Percentiles rank a stretch among this genome's conserved stretches.
Conservation (phyloP, 2,888 invertebrate species). For the Operophtera brumata region DNA sequence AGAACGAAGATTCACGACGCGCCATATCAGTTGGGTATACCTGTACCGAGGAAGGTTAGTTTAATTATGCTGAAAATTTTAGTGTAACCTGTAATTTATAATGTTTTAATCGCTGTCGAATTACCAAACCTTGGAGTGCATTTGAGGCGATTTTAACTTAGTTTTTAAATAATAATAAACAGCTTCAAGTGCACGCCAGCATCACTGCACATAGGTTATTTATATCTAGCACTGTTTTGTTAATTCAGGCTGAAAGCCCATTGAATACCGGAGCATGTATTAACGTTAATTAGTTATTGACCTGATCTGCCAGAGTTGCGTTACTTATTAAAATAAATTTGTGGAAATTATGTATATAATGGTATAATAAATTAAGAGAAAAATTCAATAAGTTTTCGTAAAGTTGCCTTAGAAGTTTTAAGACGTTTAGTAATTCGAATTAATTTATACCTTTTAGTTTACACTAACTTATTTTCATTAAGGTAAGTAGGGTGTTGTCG, state of each 20-base stretch:
- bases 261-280: constrained; percentile 22
- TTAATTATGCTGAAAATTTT: constrained; percentile 30
- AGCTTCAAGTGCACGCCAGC: constrained; percentile 43
- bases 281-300: constrained; percentile 51
- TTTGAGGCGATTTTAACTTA: constrained; percentile 36
- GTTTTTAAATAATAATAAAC: constrained; percentile 15
- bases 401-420: constrained; percentile 75
- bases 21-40: no score
- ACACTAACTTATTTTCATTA: constrained; percentile 37
- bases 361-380: constrained; percentile 78
- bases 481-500: constrained; percentile 22
- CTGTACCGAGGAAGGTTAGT: constrained; percentile 34
- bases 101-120: constrained; percentile 67
- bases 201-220: constrained; percentile 49
- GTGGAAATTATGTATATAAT: constrained; percentile 79
- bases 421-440: constrained; percentile 61
- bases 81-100: constrained; percentile 44
- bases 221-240: constrained; percentile 55
- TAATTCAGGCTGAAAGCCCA: constrained; percentile 56
- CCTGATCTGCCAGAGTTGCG: constrained; percentile 71
- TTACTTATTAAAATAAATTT: constrained; percentile 67
- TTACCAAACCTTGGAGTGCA: constrained; percentile 61
- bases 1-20: no score
- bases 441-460: constrained; percentile 57
- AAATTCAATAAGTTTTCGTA: constrained; percentile 78